Percentiles rank a stretch among this genome's conserved stretches.
Conservation (phyloP, 2,888 invertebrate species). For the Aphodius granarius region DNA sequence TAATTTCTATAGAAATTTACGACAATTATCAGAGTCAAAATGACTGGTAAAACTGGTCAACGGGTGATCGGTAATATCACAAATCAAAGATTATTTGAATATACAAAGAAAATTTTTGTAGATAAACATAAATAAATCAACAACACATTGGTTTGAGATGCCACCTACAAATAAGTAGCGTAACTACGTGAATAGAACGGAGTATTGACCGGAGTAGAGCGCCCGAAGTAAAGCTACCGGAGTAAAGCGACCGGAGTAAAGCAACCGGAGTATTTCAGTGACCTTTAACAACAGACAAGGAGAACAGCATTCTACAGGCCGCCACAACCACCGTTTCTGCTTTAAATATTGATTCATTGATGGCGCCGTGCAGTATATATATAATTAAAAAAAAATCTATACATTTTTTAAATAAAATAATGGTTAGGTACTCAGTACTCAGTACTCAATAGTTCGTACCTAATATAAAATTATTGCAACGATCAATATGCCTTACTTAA, state of each 20-base stretch:
- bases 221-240: no score
- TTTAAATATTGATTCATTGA: not conserved
- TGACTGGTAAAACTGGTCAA: no score
- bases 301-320: not conserved
- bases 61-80: no score
- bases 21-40: no score
- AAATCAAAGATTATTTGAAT: not conserved
- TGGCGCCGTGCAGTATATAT: no score
- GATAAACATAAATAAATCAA: not conserved
- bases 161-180: not conserved
- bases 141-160: not conserved
- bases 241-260: not conserved
- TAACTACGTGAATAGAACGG: not conserved
- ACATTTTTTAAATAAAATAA: no score
- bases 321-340: not conserved
- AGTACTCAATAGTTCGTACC: no score
- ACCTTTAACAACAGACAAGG: not conserved
- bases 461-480: no score
- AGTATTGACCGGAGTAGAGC: not conserved
- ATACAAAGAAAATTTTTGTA: not conserved
- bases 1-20: no score
- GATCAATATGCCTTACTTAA: no score
- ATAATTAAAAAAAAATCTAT: no score
- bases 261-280: not conserved
- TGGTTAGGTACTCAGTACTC: no score